phyloP scores from a whole-genome alignment of 2,797 vertebrate genomes.

The Catamblyrhynchus diadema region DNA sequence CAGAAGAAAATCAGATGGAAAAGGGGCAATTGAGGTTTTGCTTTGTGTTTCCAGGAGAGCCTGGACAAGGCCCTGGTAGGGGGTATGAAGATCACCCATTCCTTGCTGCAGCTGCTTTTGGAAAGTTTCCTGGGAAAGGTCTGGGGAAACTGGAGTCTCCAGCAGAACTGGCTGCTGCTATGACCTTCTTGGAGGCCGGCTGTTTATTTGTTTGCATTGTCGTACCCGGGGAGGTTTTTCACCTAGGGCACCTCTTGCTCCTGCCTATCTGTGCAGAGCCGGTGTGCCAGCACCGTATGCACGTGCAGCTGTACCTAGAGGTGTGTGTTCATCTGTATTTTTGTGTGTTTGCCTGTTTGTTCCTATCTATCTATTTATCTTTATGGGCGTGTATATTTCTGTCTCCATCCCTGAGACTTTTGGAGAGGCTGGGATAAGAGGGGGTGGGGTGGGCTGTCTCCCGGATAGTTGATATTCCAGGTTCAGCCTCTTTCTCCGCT shows the following conservation, averaged over 20 bases:
- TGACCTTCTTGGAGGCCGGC: not conserved
- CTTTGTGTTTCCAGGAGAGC: not conserved
- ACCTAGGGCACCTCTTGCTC: not conserved
- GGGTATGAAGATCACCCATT: not conserved
- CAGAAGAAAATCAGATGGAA: not conserved
- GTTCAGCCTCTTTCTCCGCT: conserved; percentile 81
- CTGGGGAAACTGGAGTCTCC: not conserved
- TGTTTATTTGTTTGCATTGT: not conserved
- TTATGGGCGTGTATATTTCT: not conserved
- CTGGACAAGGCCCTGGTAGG: not conserved
- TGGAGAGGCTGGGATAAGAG: conserved; percentile 31
- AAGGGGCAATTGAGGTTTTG: not conserved
- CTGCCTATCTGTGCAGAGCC: not conserved
- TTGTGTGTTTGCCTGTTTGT: not conserved
- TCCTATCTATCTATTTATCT: not conserved
- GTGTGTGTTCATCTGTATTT: not conserved
- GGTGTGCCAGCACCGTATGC: fast-evolving
- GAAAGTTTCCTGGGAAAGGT: not conserved
- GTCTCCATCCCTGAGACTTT: conserved; percentile 23
- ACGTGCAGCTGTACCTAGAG: fast-evolving
- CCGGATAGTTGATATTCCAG: conserved; percentile 88
- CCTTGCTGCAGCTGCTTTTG: not conserved
- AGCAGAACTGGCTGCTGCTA: not conserved
- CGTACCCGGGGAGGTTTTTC: not conserved
- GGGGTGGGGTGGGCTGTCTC: conserved; percentile 64